Percentiles rank a stretch among this genome's conserved stretches.
Conservation (phyloP, 1,140 invertebrate genomes). For the Propsilocerus akamusi region DNA sequence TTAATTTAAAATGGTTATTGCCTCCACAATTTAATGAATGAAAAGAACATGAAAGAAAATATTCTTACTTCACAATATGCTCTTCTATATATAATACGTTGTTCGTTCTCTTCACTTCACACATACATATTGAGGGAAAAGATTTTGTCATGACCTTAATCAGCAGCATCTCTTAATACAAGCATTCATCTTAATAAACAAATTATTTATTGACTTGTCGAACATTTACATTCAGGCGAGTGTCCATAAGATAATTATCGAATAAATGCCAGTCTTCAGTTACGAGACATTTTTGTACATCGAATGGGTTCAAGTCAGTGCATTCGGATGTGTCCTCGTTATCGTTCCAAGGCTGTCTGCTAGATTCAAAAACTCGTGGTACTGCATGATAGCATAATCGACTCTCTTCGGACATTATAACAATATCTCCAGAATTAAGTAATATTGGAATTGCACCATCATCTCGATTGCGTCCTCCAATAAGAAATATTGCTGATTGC, state of each 20-base stretch:
- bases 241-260: constrained; percentile 31
- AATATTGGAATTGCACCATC: constrained; percentile 44
- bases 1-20: too few relatives aligned
- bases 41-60: too few relatives aligned
- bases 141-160: too few relatives aligned
- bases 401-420: constrained; percentile 64
- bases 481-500: constrained; percentile 66
- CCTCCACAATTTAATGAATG: too few relatives aligned
- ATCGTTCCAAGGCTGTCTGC: constrained; percentile 28
- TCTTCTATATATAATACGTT: too few relatives aligned
- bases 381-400: constrained; percentile 68
- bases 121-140: too few relatives aligned
- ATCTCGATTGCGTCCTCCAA: constrained; percentile 49
- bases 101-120: too few relatives aligned
- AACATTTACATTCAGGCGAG: constrained; percentile 59
- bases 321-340: neutral
- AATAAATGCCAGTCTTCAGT: constrained; percentile 31
- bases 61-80: too few relatives aligned
- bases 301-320: constrained; percentile 8
- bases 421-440: constrained; percentile 59
- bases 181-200: neutral
- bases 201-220: constrained; percentile 34
- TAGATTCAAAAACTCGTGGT: constrained; percentile 45
- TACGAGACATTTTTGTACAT: constrained; percentile 17
- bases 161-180: neutral